Evolutionary conservation across 2,888 invertebrate genomes (phyloP), one percentile per base, ranked within the genome.

Genomic region (Leucozona laternaria): DNA sequence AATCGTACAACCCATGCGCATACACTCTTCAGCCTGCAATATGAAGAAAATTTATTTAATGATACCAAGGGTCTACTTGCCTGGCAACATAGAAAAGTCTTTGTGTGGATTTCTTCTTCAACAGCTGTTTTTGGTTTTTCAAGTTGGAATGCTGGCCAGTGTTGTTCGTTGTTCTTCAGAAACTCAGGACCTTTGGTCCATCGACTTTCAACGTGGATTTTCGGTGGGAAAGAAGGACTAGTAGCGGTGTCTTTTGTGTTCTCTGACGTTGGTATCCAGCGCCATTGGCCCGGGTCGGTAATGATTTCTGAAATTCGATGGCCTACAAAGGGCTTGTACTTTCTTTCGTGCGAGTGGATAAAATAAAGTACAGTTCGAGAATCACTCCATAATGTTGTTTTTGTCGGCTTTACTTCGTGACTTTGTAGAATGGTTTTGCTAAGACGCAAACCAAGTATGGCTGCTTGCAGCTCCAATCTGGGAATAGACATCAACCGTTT

Each of bases 401-500:
- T 37, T 6, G 7, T 1, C 0, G 22, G 3, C 3, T 22, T 20
- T 0, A 37, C 3, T 4, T 60, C 37, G 34, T 37, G 58, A 22
- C 13, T 31, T 31, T 31, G 31, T 7, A 7, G 0, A 15, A 60
- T 37, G 4, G 37, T 7, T 37, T 37, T 60, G 20, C 20, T 22
- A 0, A 60, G 37, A 7, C 58, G 58, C 22, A 37, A 13, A 1
- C 37, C 37, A 20, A 60, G 37, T 37, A 60, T 17, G 17, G 37
- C 58, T 2, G 58, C 58, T 37, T 60, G 58, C 0, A 57, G 43
- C 20, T 71, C 57, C 43, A 57, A 20, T n/a, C 43, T 13, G 4
- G 81, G 71, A 15, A 77, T 45, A 0, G 81, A 82, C 43, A 71
- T 60, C 37, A 64, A 2, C 40, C 57, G 77, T 5, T 58, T 40